phyloP scores from a whole-genome alignment of 2,888 invertebrate species.

The Schizaphis graminum region DNA sequence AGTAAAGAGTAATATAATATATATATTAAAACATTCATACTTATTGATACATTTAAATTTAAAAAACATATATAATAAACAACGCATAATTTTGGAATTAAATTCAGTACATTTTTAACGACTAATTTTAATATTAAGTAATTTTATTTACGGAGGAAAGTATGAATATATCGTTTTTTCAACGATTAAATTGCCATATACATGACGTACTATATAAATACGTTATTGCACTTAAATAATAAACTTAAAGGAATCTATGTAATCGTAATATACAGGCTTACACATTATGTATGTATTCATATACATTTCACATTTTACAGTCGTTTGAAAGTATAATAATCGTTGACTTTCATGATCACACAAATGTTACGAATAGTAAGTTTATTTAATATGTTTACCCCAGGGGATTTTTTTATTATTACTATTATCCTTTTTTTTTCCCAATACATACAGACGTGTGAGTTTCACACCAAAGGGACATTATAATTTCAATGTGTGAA shows the following conservation, averaged over 20 bases:
- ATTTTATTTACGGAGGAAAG: neutral
- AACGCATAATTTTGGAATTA: neutral
- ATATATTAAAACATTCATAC: neutral
- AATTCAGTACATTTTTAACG: neutral
- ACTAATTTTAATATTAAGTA: neutral
- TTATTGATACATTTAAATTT: neutral
- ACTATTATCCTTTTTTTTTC: neutral
- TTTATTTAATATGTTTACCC: slow-evolving; percentile 1
- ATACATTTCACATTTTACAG: neutral
- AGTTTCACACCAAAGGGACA: neutral
- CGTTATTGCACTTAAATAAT: neutral
- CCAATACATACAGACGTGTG: neutral
- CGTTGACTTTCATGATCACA: neutral
- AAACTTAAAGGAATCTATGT: neutral
- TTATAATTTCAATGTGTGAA: neutral
- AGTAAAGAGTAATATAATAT: neutral
- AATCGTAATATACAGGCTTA: neutral
- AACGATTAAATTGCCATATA: neutral
- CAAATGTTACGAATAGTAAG: neutral
- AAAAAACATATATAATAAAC: neutral
- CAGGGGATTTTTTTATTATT: neutral
- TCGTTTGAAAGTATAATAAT: slow-evolving; percentile 5
- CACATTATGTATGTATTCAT: neutral
- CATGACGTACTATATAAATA: neutral
- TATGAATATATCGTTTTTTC: neutral